Evolutionary conservation across 2,113 vertebrate genomes (phyloP).

Genomic region (Nycticebus coucang): DNA sequence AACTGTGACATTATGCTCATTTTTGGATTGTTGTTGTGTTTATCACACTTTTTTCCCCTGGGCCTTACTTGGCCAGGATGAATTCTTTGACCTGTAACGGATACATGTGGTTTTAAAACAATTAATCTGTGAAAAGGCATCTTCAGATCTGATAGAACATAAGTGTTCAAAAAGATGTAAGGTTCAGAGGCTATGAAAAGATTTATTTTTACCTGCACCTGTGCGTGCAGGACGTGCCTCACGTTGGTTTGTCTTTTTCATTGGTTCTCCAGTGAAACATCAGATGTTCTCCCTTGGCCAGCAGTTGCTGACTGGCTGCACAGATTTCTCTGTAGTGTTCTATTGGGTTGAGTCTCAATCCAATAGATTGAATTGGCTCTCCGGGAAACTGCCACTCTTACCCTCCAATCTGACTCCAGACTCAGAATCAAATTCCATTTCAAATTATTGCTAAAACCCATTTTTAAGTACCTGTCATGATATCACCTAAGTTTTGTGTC

Average conservation of each 20-base stretch:
- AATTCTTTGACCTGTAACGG: not conserved
- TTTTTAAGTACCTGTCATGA: not conserved
- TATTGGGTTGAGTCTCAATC: not conserved
- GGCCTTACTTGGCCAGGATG: not conserved
- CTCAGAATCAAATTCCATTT: constrained; percentile 23
- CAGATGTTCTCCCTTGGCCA: not conserved
- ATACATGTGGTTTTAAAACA: not conserved
- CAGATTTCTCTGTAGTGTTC: not conserved
- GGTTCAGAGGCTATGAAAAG: not conserved
- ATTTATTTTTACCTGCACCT: not conserved
- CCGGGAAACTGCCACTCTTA: not conserved
- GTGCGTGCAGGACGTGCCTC: not conserved
- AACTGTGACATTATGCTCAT: not conserved
- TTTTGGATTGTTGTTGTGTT: constrained; percentile 1
- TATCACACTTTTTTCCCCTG: not conserved
- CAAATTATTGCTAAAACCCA: constrained; percentile 35
- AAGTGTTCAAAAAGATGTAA: not conserved
- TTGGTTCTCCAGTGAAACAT: not conserved
- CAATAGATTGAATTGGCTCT: not conserved
- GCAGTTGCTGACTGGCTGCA: not conserved
- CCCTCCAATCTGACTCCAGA: not conserved
- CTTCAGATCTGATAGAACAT: not conserved
- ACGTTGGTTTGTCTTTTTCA: constrained; percentile 4
- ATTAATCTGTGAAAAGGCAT: constrained; percentile 40
- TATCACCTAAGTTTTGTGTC: constrained; percentile 18